These are phyloP conservation scores for Serripes groenlandicus DNA, from an alignment of 2,888 invertebrate species.

Conservation along the genomic window DNA sequence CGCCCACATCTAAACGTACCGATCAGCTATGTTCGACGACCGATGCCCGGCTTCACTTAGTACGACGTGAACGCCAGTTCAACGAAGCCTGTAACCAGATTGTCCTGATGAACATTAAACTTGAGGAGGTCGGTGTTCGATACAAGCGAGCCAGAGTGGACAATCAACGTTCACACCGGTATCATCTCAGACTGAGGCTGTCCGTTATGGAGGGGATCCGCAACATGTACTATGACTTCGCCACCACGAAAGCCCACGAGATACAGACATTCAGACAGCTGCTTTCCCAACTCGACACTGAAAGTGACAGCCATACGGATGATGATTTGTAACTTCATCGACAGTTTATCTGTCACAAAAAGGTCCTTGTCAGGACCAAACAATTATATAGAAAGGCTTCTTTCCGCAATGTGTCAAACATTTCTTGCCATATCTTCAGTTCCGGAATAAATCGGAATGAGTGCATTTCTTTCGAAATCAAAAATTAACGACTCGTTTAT, in stretches of 20 bases:
- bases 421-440: no score
- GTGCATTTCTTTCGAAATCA: no score
- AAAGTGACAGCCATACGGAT: not conserved
- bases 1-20: slow-evolving; percentile 5
- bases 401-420: slow-evolving; percentile 24
- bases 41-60: slow-evolving; percentile 33
- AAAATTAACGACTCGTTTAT: no score
- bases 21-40: not conserved
- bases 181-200: slow-evolving; percentile 76
- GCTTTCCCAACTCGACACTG: slow-evolving; percentile 1
- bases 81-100: slow-evolving; percentile 77
- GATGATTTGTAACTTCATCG: not conserved
- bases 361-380: slow-evolving; percentile 65
- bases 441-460: no score
- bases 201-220: slow-evolving; percentile 72
- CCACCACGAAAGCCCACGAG: slow-evolving; percentile 49
- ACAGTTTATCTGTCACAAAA: slow-evolving; percentile 2
- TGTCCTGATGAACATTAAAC: slow-evolving; percentile 70
- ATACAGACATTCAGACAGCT: slow-evolving; percentile 31
- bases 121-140: slow-evolving; percentile 67
- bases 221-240: slow-evolving; percentile 72
- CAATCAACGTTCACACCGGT: slow-evolving; percentile 75
- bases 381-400: slow-evolving; percentile 31
- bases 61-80: slow-evolving; percentile 45
- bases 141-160: slow-evolving; percentile 73